Evolutionary conservation across 1,140 invertebrate species (phyloP), one percentile per base, ranked within the genome.

Genomic region (Diachasma alloeum): DNA sequence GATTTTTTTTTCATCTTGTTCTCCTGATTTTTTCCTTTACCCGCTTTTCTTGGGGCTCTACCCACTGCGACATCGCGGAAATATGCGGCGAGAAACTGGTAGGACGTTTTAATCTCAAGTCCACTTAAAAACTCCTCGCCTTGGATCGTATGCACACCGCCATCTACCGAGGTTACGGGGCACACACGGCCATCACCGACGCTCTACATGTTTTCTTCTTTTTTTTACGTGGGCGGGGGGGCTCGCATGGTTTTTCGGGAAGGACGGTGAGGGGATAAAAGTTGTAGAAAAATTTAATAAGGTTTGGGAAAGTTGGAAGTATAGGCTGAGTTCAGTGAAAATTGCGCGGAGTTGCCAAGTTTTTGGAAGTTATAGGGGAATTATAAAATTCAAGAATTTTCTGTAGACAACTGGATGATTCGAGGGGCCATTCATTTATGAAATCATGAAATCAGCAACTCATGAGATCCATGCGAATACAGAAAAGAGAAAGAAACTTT

Each of bases 121-220:
- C 74, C 77, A 80, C 76, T 78, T 80, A 76, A 75, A 80, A 80
- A 80, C 74, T 80, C 77, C 37, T 79, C 74, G 75, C 75, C 67
- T 80, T 78, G 59, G 72, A 77, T 79, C 75, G 71, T 53, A 22
- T 63, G 44, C 42, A 48, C 17, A 67, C 17, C 71, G 48, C 48
- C 48, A 56, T 56, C 48, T 56, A 56, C 15, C 48, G 48, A 56
- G 39, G 1, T 56, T 15, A 56, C 10, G 48, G 6, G 48, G 4
- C n/a, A 56, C n/a, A 56, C 48, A 56, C 31, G n/a, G 6, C 6
- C 15, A 6, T 56, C 48, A 17, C 0, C 15, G n/a, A 8, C n/a
- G 15, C 15, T 56, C 48, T 56, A 1, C 6, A 56, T 56, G 4
- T 22, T 19, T 56, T 56, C 17, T 19, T n/a, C 6, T 15, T 22